phyloP scores from a whole-genome alignment of 2,888 invertebrate species.

The Lithosia quadra region DNA sequence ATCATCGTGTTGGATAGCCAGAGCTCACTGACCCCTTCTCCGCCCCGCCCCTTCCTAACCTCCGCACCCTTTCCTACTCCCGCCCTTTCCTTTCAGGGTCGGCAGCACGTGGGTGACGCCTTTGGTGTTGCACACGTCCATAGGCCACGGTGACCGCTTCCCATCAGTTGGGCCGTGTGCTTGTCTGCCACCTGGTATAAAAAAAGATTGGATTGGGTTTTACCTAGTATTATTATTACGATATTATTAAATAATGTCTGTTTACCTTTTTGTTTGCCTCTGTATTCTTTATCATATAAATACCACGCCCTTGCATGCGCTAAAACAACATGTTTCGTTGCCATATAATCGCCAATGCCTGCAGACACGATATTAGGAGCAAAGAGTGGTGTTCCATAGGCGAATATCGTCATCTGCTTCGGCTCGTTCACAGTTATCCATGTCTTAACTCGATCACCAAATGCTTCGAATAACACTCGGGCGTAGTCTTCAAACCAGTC shows the following conservation, averaged over 20 bases:
- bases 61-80: too few relatives aligned
- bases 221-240: too few relatives aligned
- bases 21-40: too few relatives aligned
- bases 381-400: conserved; percentile 75
- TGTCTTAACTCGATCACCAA: conserved; percentile 82
- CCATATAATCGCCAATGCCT: conserved; percentile 84
- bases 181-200: too few relatives aligned
- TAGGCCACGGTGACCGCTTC: too few relatives aligned
- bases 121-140: too few relatives aligned
- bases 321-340: conserved; percentile 79
- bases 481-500: conserved; percentile 85
- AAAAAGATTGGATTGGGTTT: too few relatives aligned
- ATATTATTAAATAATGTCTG: background rate
- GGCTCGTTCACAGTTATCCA: conserved; percentile 89
- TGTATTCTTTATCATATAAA: conserved; percentile 75
- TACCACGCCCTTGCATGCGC: conserved; percentile 87
- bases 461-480: conserved; percentile 71
- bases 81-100: too few relatives aligned
- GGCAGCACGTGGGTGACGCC: too few relatives aligned
- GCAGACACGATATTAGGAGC: conserved; percentile 73
- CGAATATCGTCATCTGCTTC: conserved; percentile 68
- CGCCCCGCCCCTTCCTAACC: too few relatives aligned
- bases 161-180: too few relatives aligned
- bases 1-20: too few relatives aligned
- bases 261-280: conserved; percentile 64